Evolutionary conservation across 2,888 invertebrate species (phyloP), one percentile per base, ranked within the genome.

Genomic region (Hybos culiciformis): DNA sequence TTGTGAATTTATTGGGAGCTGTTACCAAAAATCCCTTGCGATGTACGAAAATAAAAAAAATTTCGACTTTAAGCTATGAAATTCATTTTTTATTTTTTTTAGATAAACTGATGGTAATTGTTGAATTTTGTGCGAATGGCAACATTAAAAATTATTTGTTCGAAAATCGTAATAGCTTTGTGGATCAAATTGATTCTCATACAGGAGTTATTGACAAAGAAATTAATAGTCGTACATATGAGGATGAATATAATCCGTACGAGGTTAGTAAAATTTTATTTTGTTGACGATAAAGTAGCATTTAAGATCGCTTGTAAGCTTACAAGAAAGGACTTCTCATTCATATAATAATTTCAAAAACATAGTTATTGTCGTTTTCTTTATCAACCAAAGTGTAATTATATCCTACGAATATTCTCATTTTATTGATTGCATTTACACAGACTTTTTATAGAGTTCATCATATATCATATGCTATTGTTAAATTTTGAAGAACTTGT

Each of bases 1-100:
- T 93, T 32, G 85, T 92, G 5, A 92, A 92, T 66, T 70, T 92
- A 41, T 72, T 92, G 8, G 93, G 92, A 41, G 92, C 92, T 24
- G 85, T 86, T 54, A 92, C 91, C 1, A 83, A 82, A 60, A 80
- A 86, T n/a, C n/a, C n/a, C 61, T 79, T 88, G 44, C 75, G 74
- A 6, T 85, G 85, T 75, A 77, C 88, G n/a, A n/a, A n/a, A n/a
- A n/a, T 87, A 70, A 70, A 74, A 26, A 12, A n/a, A 3, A 26
- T 12, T 26, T 3, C 3, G n/a, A 26, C 3, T 3, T 3, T 12
- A 12, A 12, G 3, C 5, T 26, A 4, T 5, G n/a, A 24, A 24
- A 24, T 8, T 24, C 11, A 26, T 26, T 26, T 12, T 26, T 24
- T n/a, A 26, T 5, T 26, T 26, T 4, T 26, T 26, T 26, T 5